phyloP scores from a whole-genome alignment of 2,113 vertebrate species.

The Cyphomyrus discorhynchus region DNA sequence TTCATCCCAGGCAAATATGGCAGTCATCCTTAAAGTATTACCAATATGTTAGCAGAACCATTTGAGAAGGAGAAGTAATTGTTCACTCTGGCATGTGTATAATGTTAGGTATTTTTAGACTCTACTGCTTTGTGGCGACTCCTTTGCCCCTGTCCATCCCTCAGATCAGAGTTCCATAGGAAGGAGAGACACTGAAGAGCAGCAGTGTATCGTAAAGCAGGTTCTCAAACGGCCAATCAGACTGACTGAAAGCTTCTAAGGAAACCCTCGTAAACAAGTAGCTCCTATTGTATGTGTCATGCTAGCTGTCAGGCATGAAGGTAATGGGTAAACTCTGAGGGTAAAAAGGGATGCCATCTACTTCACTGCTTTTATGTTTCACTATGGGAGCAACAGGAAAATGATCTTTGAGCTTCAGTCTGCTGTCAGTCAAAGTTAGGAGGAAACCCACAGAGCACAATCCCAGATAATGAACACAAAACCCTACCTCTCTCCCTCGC shows the following conservation, averaged over 20 bases:
- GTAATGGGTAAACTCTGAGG: background rate
- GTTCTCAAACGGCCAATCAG: background rate
- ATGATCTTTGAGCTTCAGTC: background rate
- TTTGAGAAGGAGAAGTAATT: background rate
- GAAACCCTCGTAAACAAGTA: background rate
- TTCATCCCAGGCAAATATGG: background rate
- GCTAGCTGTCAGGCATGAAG: background rate
- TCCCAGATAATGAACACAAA: constrained; percentile 11
- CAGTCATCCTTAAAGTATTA: background rate
- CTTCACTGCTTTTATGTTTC: background rate
- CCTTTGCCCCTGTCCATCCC: background rate
- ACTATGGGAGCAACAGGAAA: background rate
- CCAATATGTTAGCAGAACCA: background rate
- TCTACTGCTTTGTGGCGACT: background rate
- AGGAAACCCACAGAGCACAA: background rate
- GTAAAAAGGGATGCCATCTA: background rate
- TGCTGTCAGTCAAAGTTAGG: constrained; percentile 7
- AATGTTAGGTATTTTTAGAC: background rate
- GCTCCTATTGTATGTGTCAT: background rate
- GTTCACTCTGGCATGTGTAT: background rate
- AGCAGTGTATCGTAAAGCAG: background rate
- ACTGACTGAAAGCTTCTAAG: background rate
- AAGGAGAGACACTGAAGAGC: background rate
- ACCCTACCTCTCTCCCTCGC: background rate
- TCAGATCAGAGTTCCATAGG: background rate